Evolutionary conservation across 1,140 invertebrate genomes (phyloP).

Genomic region (Drosophila mayri): DNA sequence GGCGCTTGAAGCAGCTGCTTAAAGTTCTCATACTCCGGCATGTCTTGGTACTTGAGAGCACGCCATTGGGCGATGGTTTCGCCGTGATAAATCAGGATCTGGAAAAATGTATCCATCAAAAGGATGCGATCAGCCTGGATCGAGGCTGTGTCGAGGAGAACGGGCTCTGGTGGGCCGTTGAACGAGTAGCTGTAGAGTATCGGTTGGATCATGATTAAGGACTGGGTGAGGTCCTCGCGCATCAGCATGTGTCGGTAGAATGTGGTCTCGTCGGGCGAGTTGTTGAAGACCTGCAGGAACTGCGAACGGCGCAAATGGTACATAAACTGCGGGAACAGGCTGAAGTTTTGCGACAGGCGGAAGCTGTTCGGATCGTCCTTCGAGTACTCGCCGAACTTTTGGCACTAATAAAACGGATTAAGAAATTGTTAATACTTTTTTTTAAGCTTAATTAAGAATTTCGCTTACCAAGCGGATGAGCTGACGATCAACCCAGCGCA

Average conservation of each 20-base stretch:
- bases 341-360: slow-evolving; percentile 97
- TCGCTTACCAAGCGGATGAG: slow-evolving; percentile 95
- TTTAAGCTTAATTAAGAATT: neutral
- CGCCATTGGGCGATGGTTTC: slow-evolving; percentile 99
- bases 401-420: slow-evolving; percentile 89
- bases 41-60: slow-evolving; percentile 96
- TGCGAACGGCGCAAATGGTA: slow-evolving; percentile 99
- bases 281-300: slow-evolving; percentile 99
- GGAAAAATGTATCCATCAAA: slow-evolving; percentile 99
- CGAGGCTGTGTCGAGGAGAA: slow-evolving; percentile 98
- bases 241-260: slow-evolving; percentile 99
- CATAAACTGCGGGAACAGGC: slow-evolving; percentile 99
- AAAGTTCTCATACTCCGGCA: slow-evolving; percentile 99
- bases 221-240: slow-evolving; percentile 98
- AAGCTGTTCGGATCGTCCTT: slow-evolving; percentile 99
- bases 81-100: slow-evolving; percentile 99
- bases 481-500: slow-evolving; percentile 99
- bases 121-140: slow-evolving; percentile 99
- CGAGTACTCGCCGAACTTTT: slow-evolving; percentile 99
- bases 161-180: slow-evolving; percentile 98
- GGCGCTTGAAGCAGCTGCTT: slow-evolving; percentile 98
- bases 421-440: neutral
- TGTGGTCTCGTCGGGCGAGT: slow-evolving; percentile 99
- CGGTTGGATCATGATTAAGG: slow-evolving; percentile 99
- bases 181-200: slow-evolving; percentile 99